Evolutionary conservation across 2,113 vertebrate genomes (phyloP).

Genomic region (Oreocharis arfaki): DNA sequence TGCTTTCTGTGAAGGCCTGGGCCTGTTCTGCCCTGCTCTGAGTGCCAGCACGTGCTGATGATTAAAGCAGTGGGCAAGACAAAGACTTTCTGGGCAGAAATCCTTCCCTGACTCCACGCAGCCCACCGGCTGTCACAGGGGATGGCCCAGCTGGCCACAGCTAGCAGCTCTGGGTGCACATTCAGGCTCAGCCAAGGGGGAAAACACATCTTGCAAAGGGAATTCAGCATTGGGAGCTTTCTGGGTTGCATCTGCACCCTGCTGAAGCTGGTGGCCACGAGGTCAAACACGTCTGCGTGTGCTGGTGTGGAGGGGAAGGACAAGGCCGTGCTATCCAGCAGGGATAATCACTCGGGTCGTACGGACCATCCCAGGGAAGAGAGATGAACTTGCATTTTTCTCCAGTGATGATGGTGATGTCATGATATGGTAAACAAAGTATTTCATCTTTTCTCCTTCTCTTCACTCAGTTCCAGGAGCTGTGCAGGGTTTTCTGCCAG

Average conservation of each 20-base stretch:
- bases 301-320: neutral
- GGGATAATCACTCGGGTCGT: neutral
- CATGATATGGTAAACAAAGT: slow-evolving; percentile 59
- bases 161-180: rapidly evolving
- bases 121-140: rapidly evolving
- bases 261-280: neutral
- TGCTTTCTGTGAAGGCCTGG: neutral
- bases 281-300: neutral
- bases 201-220: neutral
- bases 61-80: neutral
- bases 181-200: neutral
- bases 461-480: slow-evolving; percentile 11
- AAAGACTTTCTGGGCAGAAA: neutral
- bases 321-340: neutral
- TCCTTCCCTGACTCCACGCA: rapidly evolving
- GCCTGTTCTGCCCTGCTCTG: neutral
- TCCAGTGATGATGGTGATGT: slow-evolving; percentile 55
- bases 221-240: neutral
- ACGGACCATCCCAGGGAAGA: neutral
- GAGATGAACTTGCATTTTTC: slow-evolving; percentile 63
- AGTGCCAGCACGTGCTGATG: neutral
- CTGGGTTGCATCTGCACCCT: neutral
- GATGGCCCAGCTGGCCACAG: neutral
- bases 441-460: slow-evolving; percentile 48
- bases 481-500: slow-evolving; percentile 47